Conservation (phyloP, 2,113 vertebrate genomes). For the Apus apus region DNA sequence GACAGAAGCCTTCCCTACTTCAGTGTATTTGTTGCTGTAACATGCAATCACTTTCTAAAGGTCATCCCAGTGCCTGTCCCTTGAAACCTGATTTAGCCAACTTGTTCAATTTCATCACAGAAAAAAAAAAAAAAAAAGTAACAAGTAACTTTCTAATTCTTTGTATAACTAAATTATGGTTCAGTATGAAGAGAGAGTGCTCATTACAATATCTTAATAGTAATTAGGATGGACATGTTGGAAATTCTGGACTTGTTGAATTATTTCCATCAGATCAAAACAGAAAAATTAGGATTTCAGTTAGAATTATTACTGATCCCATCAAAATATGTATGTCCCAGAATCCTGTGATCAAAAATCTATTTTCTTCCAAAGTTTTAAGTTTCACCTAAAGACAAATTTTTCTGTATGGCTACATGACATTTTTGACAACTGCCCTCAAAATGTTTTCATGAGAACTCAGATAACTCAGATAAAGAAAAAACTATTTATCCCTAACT, state of each 20-base stretch:
- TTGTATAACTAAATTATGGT: background rate
- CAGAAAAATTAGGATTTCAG: background rate
- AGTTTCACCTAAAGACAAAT: background rate
- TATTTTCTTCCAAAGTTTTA: background rate
- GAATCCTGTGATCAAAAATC: background rate
- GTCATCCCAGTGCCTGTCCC: background rate
- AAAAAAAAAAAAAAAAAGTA: background rate
- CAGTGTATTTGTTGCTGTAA: background rate
- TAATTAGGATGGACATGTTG: background rate
- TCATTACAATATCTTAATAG: background rate
- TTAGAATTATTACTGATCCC: background rate
- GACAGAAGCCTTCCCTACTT: background rate
- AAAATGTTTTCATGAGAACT: background rate
- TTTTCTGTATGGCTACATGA: background rate
- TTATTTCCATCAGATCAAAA: background rate
- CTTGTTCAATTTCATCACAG: background rate
- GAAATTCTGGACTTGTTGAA: background rate
- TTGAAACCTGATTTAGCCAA: background rate
- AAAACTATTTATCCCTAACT: background rate
- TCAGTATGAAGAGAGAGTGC: background rate
- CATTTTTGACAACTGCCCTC: background rate
- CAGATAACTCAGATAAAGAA: background rate
- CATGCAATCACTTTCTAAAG: background rate
- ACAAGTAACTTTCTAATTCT: background rate
- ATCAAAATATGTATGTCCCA: background rate